Evolutionary conservation across 2,113 vertebrate genomes (phyloP), one percentile per base, ranked within the genome.

Genomic region (Chloropsis cyanopogon): DNA sequence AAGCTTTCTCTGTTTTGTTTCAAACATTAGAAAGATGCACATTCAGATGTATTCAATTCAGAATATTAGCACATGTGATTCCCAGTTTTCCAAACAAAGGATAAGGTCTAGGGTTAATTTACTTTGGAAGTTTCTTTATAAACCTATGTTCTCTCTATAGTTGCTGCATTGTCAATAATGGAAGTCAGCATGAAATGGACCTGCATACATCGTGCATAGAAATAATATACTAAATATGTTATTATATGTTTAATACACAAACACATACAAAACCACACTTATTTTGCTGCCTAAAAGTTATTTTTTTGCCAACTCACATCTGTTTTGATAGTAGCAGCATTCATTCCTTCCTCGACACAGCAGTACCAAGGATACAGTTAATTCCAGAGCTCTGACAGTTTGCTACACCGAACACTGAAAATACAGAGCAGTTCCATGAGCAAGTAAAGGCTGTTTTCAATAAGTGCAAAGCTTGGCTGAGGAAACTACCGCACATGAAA

Each of bases 181-280:
- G 59, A 80, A 72, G 9, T 9, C 25, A 75, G 18, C 8, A 24
- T 31, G 24, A 49, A 26, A 54, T 2, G 23, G 59, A 75, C 19
- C 10, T 0, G 0, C 49, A 10, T 10, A n/a, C 4, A 9, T 12
- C 53, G 9, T 12, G n/a, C 2, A 22, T 1, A 70, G 24, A 66
- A 63, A 59, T 39, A 69, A 65, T 5, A 18, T 7, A 37, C 33
- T 29, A 16, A 7, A 18, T 19, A 33, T 47, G 19, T n/a, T 78
- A 26, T 21, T 81, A 9, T 37, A 42, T 22, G 16, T 47, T 21
- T 47, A 80, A 47, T 35, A 54, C 21, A 57, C 29, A 78, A 53
- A 66, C 23, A 59, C 44, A 54, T 9, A 76, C 3, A 53, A 18
- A 47, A 59, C 1, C 21, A 46, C 7, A 33, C 24, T 68, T 53